Evolutionary conservation across 2,113 vertebrate species (phyloP), one percentile per base, ranked within the genome.

Genomic region (Raja brachyura): DNA sequence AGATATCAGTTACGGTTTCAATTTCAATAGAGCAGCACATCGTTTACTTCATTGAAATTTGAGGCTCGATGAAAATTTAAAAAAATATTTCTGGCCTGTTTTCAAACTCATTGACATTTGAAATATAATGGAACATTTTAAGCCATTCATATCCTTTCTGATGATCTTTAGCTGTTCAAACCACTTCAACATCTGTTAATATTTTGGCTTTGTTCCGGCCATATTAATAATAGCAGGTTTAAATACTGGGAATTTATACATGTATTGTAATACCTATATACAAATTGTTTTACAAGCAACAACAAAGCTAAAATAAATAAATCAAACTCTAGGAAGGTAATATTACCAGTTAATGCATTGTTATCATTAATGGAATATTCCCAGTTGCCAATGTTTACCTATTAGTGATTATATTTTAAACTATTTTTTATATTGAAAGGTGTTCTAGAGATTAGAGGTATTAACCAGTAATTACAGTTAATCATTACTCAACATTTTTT

Each of bases 261-360:
- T 13, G 61, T 86, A 61, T 86, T 86, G 83, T 86, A n/a, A 61
- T 63, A 14, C 63, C 78, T 81, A 22, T 54, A 39, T 81, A 22
- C 56, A 25, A 81, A 56, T 61, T 86, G 83, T 86, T 86, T 86
- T 61, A 86, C 83, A 86, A 63, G 83, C 28, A 61, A 22, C 22
- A 85, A 22, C 56, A 56, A 61, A 56, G 54, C 22, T 11, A 85
- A 56, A 59, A 48, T 48, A 86, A n/a, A 81, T 10, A 73, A 73
- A 73, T 81, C 48, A 81, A 9, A 16, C 63, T 63, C 56, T 14
- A 5, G 25, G 31, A 31, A 14, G 61, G 28, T 63, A 48, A 48
- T 48, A 48, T 48, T 48, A 48, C 39, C 39, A 48, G 39, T 48
- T 48, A 48, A 48, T 48, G 39, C 39, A 48, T 48, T 48, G 39